Conservation (phyloP, 2,888 invertebrate genomes). For the Platycheirus rosarum region DNA sequence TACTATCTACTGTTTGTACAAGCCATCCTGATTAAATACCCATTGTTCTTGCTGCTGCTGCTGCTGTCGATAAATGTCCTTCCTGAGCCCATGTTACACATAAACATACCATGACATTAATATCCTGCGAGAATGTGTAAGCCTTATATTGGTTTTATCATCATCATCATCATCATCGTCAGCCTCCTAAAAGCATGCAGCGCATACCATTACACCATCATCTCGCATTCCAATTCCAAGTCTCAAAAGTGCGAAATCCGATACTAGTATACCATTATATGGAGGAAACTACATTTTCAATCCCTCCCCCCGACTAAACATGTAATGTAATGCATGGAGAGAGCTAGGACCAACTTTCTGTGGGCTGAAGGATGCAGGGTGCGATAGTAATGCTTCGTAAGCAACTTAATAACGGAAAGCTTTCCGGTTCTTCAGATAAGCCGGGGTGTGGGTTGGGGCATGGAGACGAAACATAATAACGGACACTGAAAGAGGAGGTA, state of each 20-base stretch:
- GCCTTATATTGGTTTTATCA: slow-evolving; percentile 42
- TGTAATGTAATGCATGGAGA: slow-evolving; percentile 39
- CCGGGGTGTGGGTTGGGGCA: background rate
- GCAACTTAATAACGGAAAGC: slow-evolving; percentile 70
- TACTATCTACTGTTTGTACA: slow-evolving; percentile 42
- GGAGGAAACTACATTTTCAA: slow-evolving; percentile 52
- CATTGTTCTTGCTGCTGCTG: slow-evolving; percentile 43
- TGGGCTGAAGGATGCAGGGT: background rate
- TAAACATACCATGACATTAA: slow-evolving; percentile 36
- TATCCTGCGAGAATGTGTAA: slow-evolving; percentile 17
- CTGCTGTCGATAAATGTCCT: slow-evolving; percentile 57
- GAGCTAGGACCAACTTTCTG: slow-evolving; percentile 11
- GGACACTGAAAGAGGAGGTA: no score
- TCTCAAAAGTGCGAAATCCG: slow-evolving; percentile 67
- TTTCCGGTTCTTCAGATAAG: slow-evolving; percentile 55
- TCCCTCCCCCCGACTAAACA: slow-evolving; percentile 23
- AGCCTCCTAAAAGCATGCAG: slow-evolving; percentile 43
- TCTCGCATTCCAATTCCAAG: slow-evolving; percentile 39
- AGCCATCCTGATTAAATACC: slow-evolving; percentile 59
- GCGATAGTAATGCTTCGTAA: slow-evolving; percentile 67
- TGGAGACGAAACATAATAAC: slow-evolving; percentile 37
- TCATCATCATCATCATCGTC: slow-evolving; percentile 28
- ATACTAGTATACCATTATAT: slow-evolving; percentile 53
- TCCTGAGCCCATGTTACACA: slow-evolving; percentile 30
- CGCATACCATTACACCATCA: slow-evolving; percentile 36